Evolutionary conservation across 2,888 invertebrate genomes (phyloP).

Genomic region (Rhingia rostrata): DNA sequence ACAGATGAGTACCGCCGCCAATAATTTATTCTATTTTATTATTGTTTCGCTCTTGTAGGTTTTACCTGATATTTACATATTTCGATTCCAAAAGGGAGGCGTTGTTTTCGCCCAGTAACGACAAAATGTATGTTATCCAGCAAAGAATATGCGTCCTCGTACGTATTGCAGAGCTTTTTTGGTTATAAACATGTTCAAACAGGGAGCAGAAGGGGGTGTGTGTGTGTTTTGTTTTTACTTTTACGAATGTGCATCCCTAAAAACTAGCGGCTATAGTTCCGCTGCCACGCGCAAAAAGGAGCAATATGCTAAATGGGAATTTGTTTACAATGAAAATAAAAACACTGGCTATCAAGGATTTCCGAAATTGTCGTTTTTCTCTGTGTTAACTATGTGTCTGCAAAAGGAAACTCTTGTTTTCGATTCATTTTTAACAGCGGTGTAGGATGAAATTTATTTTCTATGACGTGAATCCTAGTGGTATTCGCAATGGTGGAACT

Average conservation of each 20-base stretch:
- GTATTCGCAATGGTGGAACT: no score
- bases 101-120: constrained; percentile 1
- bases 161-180: constrained; percentile 15
- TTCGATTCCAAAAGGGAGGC: constrained; percentile 21
- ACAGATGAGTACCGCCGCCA: constrained; percentile 36
- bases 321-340: constrained; percentile 4
- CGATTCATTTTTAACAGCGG: constrained; percentile 22
- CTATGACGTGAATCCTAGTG: constrained; percentile 27
- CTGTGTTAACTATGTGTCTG: constrained; percentile 13
- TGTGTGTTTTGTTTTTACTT: constrained; percentile 3
- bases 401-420: constrained; percentile 47
- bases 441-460: constrained; percentile 43
- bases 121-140: constrained; percentile 1
- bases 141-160: constrained; percentile 9
- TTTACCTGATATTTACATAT: constrained; percentile 49
- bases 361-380: constrained; percentile 31
- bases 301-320: constrained; percentile 31
- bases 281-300: constrained; percentile 9
- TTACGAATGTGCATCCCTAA: constrained; percentile 1
- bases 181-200: constrained; percentile 26
- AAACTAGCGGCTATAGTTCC: constrained; percentile 2
- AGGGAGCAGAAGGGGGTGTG: constrained; percentile 10
- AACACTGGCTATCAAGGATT: constrained; percentile 43
- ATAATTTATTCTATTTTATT: constrained; percentile 57
- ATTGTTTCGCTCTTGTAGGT: constrained; percentile 6